Conservation (phyloP, 2,888 invertebrate species). For the Apamea crenata region DNA sequence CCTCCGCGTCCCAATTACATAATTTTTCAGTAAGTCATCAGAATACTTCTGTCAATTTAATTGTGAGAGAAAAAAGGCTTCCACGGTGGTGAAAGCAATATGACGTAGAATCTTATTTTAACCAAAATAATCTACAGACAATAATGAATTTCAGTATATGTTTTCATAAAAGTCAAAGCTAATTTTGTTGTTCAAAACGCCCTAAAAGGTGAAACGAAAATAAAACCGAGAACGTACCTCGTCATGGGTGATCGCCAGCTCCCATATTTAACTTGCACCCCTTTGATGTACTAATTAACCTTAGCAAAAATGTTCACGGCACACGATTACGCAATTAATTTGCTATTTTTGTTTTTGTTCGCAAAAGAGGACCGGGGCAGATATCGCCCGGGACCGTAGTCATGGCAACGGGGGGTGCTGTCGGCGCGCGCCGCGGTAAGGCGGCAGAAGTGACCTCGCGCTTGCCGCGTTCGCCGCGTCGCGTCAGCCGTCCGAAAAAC, state of each 20-base stretch:
- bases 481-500: constrained; percentile 74
- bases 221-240: constrained; percentile 70
- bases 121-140: not conserved
- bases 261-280: constrained; percentile 71
- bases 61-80: not conserved
- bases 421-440: constrained; percentile 87
- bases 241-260: constrained; percentile 67
- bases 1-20: constrained; percentile 47
- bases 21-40: constrained; percentile 38
- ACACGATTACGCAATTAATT: constrained; percentile 89
- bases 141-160: constrained; percentile 9
- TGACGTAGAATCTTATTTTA: constrained; percentile 10
- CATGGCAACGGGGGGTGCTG: constrained; percentile 86
- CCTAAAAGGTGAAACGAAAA: constrained; percentile 56
- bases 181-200: constrained; percentile 39
- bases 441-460: constrained; percentile 86
- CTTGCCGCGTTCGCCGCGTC: constrained; percentile 83
- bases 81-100: not conserved
- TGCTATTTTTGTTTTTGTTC: constrained; percentile 89
- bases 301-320: constrained; percentile 80
- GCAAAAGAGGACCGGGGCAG: constrained; percentile 81
- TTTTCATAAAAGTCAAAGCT: constrained; percentile 43
- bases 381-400: constrained; percentile 87
- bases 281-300: constrained; percentile 82
- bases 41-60: constrained; percentile 7